Evolutionary conservation across 2,797 vertebrate genomes (phyloP), one percentile per base, ranked within the genome.

Genomic region (Rhyacichthys aspro): DNA sequence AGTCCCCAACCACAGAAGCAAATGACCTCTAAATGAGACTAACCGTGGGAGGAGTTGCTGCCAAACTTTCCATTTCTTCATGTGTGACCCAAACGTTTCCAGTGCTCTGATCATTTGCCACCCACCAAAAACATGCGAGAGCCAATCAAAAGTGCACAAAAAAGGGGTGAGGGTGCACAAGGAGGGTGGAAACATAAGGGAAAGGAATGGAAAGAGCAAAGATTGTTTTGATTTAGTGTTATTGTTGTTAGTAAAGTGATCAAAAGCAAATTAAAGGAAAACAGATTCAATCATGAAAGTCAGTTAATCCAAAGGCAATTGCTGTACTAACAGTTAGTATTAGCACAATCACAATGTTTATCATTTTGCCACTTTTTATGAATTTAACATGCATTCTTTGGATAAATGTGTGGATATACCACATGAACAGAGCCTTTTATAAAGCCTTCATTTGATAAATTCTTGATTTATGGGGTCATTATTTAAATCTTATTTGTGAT

Each of bases 61-160:
- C 89, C 90, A 99, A 94, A 86, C 90, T 97, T 92, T 99, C 96
- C 96, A 99, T 98, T 79, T 99, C 98, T 92, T 99, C 98, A 55
- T 99, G 98, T 55, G 98, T 99, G 92, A 99, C 90, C 98, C 98
- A 99, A 90, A 99, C 94, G 95, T 98, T 99, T 88, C 96, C 96
- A 78, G 98, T 98, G 89, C 93, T 96, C 98, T 99, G 94, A 90
- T 78, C 81, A 72, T 79, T 28, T 81, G 75, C 81, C 63, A 76
- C 58, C 73, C 73, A 75, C 78, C 71, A 74, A 78, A 64, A 81
- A 85, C 66, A 72, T 74, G 75, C 64, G 67, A 83, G 63, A 70
- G 67, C 49, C 49, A 52, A 18, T 38, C 34, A 38, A 16, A 28
- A 52, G 49, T 52, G 34, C 49, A 19, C 67, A 57, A 63, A 52